Conservation (phyloP, 2,797 vertebrate genomes). For the Heterohyrax brucei region DNA sequence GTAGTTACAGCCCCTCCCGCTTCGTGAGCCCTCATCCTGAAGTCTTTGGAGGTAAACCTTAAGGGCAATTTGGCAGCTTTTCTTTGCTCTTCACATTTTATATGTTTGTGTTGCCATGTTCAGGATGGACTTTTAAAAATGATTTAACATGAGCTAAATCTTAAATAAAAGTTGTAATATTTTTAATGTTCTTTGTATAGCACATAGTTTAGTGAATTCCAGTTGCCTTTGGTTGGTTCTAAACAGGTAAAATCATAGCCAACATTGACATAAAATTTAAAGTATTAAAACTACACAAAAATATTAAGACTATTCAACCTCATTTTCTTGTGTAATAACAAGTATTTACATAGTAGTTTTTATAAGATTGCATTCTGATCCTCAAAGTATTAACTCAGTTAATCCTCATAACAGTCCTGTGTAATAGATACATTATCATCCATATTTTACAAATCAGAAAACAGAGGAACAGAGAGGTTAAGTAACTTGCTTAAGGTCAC, state of each 20-base stretch:
- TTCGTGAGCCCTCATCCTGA: conserved; percentile 79
- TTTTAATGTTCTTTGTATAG: background rate
- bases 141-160: conserved; percentile 40
- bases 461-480: background rate
- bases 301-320: background rate
- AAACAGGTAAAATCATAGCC: conserved; percentile 40
- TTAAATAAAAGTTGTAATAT: conserved; percentile 39
- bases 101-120: conserved; percentile 18
- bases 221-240: conserved; percentile 59
- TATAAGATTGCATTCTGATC: background rate
- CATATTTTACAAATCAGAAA: conserved; percentile 34
- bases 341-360: background rate
- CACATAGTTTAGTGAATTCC: background rate
- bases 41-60: conserved; percentile 78
- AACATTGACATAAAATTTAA: background rate
- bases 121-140: conserved; percentile 9
- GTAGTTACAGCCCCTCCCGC: conserved; percentile 76
- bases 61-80: conserved; percentile 78
- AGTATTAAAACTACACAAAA: background rate
- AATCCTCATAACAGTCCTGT: background rate
- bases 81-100: conserved; percentile 8
- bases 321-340: background rate
- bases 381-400: conserved; percentile 37
- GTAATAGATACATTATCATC: background rate
- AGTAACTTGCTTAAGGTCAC: background rate